Evolutionary conservation across 2,797 vertebrate species (phyloP).

Genomic region (Pempheris klunzingeri): DNA sequence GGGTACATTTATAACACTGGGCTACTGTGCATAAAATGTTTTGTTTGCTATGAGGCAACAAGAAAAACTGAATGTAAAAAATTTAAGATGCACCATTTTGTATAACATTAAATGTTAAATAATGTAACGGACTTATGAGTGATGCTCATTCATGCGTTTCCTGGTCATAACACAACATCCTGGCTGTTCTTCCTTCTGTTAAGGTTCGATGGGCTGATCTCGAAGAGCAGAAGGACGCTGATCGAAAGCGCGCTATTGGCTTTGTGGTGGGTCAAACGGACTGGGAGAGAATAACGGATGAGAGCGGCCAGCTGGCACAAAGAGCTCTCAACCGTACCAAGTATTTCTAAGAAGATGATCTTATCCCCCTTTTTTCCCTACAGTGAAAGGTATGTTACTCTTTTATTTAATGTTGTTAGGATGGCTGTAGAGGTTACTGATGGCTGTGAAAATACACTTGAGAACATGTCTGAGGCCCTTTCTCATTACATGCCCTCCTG

Average conservation of each 20-base stretch:
- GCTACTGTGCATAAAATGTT: background rate
- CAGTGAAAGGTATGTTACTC: conserved; percentile 54
- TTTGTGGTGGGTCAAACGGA: conserved; percentile 99
- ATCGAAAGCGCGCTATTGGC: conserved; percentile 97
- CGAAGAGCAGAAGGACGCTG: conserved; percentile 98
- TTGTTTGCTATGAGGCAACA: background rate
- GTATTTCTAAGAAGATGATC: conserved; percentile 92
- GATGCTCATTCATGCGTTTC: background rate
- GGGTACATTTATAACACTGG: conserved; percentile 86
- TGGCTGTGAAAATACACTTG: background rate
- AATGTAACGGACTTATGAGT: background rate
- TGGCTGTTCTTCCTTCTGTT: conserved; percentile 40
- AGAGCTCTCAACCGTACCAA: conserved; percentile 99
- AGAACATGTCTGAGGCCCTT: background rate
- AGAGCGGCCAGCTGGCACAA: conserved; percentile 97
- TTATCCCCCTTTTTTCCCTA: conserved; percentile 38
- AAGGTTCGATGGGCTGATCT: conserved; percentile 99
- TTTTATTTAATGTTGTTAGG: background rate
- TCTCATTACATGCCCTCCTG: background rate
- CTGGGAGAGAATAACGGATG: conserved; percentile 99
- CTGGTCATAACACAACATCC: conserved; percentile 25
- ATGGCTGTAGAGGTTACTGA: conserved; percentile 7
- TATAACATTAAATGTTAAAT: background rate
- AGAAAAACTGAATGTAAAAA: background rate
- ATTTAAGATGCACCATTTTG: background rate